Evolutionary conservation across 2,888 invertebrate genomes (phyloP), one percentile per base, ranked within the genome.

Genomic region (Seira ritae): DNA sequence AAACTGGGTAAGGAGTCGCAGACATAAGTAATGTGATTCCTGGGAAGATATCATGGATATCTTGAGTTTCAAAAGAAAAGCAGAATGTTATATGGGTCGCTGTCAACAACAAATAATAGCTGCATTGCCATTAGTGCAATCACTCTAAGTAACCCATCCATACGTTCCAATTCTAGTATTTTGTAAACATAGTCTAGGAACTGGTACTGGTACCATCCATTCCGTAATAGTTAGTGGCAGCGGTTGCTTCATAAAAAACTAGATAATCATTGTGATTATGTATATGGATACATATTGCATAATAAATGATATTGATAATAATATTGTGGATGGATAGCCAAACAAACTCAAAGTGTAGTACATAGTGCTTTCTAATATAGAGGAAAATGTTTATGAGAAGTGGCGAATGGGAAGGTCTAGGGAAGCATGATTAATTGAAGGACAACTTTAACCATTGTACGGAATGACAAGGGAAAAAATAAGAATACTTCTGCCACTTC

Each of bases 1-100:
- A 72, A 80, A 69, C 66, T 72, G 79, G 66, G 72, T 67, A 70
- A 50, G 12, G 50, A n/a, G 50, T n/a, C n/a, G 12, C 50, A 50
- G 17, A 50, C 50, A 50, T 50, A 50, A 50, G 15, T 50, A 50
- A 50, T 50, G 50, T n/a, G 50, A 50, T 50, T n/a, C 50, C 50
- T 50, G 3, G 50, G 50, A 50, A 50, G 17, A 31, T 31, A 31
- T 2, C n/a, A n/a, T n/a, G 15, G 12, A n/a, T 8, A 50, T 50
- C 12, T n/a, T 50, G 12, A 15, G 15, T 50, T 8, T 50, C 12
- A 12, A n/a, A 50, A n/a, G 50, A 12, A 12, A 50, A 12, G 12
- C 3, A 15, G 2, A n/a, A 31, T 8, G 12, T 8, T 50, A 50
- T 50, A 50, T n/a, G 50, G 12, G 17, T 50, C 17, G 50, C 50